Percentiles rank a stretch among this genome's conserved stretches.
Conservation (phyloP, 1,140 invertebrate species). For the Tetramorium alpestre region DNA sequence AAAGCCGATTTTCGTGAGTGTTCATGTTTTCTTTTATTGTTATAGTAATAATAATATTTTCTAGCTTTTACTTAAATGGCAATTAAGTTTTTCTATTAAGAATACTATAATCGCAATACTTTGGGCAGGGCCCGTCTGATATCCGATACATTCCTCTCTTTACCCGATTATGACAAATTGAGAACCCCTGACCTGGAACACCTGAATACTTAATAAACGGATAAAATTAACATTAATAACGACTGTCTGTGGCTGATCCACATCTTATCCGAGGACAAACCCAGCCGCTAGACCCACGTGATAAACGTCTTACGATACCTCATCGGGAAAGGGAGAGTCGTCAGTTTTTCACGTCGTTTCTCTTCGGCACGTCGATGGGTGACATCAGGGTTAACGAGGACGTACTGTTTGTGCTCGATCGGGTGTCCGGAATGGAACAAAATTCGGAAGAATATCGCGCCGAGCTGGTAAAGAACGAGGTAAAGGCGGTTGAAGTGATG, state of each 20-base stretch:
- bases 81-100: neutral
- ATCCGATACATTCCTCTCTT: conserved; percentile 8
- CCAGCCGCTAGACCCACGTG: conserved; percentile 79
- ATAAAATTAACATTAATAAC: conserved; percentile 86
- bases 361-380: conserved; percentile 37
- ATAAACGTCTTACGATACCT: conserved; percentile 71
- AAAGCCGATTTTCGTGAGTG: neutral
- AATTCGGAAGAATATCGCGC: conserved; percentile 56
- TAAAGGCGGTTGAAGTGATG: neutral
- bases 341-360: conserved; percentile 56
- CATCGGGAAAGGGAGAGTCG: conserved; percentile 35
- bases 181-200: conserved; percentile 83
- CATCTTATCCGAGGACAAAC: conserved; percentile 83
- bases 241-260: conserved; percentile 83
- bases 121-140: neutral
- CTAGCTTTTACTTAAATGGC: neutral
- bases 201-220: conserved; percentile 86
- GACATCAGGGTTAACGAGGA: conserved; percentile 39
- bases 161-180: conserved; percentile 65
- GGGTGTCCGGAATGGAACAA: conserved; percentile 58
- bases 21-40: neutral
- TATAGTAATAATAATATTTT: conserved; percentile 4
- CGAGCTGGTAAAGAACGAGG: conserved; percentile 62
- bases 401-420: conserved; percentile 16
- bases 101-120: neutral